A percentile compares a stretch with the other conserved stretches of the same genome.
Evolutionary conservation across 1,140 invertebrate genomes (phyloP).

Genomic region (Trichonephila clavata): DNA sequence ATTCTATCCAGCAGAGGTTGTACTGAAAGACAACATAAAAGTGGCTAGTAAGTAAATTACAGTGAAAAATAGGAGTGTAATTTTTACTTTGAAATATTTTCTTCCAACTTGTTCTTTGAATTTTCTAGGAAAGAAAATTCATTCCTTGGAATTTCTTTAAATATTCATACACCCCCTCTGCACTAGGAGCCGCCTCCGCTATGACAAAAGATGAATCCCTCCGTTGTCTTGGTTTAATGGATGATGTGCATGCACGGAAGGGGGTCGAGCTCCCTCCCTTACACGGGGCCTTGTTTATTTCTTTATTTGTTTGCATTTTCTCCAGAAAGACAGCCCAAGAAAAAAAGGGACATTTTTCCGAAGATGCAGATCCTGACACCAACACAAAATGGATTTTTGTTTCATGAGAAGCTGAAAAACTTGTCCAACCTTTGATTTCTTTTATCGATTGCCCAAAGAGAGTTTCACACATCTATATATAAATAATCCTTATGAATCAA

Average conservation of each 20-base stretch:
- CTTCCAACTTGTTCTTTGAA: too few species aligned
- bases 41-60: too few species aligned
- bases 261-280: constrained; percentile 2
- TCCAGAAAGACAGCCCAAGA: constrained; percentile 27
- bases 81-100: too few species aligned
- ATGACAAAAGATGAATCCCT: constrained; percentile 62
- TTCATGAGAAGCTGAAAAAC: constrained; percentile 16
- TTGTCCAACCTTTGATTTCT: constrained; percentile 36
- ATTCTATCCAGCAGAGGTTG: too few species aligned
- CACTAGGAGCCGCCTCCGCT: constrained; percentile 48
- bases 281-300: constrained; percentile 38
- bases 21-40: too few species aligned
- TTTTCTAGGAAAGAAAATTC: not conserved
- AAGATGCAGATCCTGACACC: constrained; percentile 31
- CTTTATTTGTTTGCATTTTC: constrained; percentile 72
- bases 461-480: not conserved
- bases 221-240: constrained; percentile 67
- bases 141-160: not conserved
- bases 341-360: constrained; percentile 43
- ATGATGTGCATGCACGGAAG: constrained; percentile 63
- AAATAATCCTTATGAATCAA: not conserved
- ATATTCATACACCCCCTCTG: constrained; percentile 62
- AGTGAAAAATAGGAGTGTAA: too few species aligned
- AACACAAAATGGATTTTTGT: constrained; percentile 19
- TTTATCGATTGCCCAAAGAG: constrained; percentile 47